Conservation (phyloP, 2,113 vertebrate species). For the Phaethon lepturus region DNA sequence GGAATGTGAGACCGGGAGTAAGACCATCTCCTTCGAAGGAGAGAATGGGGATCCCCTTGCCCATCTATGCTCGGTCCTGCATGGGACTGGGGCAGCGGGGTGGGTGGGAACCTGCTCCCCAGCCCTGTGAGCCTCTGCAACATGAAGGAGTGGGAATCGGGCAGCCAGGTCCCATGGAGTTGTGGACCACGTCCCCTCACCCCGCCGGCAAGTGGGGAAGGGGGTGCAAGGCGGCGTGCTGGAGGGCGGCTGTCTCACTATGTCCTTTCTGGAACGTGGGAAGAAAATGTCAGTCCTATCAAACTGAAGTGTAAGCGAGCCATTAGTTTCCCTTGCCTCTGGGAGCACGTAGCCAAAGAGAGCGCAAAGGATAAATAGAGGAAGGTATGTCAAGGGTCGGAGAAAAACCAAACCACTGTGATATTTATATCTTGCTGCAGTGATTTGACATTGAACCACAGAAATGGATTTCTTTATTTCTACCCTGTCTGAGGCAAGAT, state of each 20-base stretch:
- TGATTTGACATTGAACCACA: not conserved
- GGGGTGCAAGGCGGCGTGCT: accelerated
- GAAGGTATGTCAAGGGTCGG: not conserved
- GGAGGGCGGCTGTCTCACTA: not conserved
- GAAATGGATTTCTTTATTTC: not conserved
- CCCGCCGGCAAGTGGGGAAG: not conserved
- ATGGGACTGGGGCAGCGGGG: accelerated
- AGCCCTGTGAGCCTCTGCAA: not conserved
- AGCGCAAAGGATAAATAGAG: not conserved
- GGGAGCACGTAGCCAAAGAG: not conserved
- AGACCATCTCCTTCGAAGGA: not conserved
- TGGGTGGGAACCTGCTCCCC: not conserved
- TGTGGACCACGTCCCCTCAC: not conserved
- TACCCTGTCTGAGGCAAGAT: not conserved
- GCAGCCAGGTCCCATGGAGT: not conserved
- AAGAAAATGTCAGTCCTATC: not conserved
- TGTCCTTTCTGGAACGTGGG: not conserved
- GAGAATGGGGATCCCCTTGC: not conserved
- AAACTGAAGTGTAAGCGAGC: not conserved
- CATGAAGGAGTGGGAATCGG: not conserved
- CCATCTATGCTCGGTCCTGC: not conserved
- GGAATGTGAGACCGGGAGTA: not conserved
- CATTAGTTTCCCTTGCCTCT: not conserved
- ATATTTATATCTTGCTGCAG: not conserved
- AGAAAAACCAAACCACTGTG: not conserved